phyloP scores from a whole-genome alignment of 2,888 invertebrate species.

The Oasisia sp. region DNA sequence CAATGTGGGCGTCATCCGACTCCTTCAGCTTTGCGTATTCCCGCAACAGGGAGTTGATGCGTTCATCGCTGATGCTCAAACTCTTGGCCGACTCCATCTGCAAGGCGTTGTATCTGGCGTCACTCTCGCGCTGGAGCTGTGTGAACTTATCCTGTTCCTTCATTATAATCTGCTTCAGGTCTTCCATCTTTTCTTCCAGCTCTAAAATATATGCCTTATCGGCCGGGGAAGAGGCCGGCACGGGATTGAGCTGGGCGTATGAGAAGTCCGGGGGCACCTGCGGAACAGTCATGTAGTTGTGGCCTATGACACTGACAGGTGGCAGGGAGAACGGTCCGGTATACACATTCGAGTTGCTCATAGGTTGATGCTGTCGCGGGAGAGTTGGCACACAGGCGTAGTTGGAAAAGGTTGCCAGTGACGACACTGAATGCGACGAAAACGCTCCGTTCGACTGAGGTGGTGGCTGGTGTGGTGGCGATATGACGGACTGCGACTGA shows the following conservation, averaged over 20 bases:
- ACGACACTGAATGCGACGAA: not conserved
- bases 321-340: not conserved
- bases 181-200: not conserved
- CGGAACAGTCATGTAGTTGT: not conserved
- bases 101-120: not conserved
- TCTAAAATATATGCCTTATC: constrained; percentile 17
- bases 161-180: not conserved
- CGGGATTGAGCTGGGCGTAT: not conserved
- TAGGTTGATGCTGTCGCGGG: not conserved
- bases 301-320: not conserved
- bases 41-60: not conserved
- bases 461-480: too few relatives aligned
- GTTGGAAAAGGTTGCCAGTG: not conserved
- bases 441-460: not conserved
- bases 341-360: not conserved
- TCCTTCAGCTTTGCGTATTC: not conserved
- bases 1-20: not conserved
- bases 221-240: not conserved
- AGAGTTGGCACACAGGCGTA: not conserved
- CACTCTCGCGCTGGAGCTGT: not conserved
- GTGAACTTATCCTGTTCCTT: not conserved
- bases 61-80: not conserved
- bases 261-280: not conserved
- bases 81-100: constrained; percentile 13
- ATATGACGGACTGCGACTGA: too few relatives aligned